Evolutionary conservation across 2,888 invertebrate species (phyloP).

Genomic region (Sericinus montela): DNA sequence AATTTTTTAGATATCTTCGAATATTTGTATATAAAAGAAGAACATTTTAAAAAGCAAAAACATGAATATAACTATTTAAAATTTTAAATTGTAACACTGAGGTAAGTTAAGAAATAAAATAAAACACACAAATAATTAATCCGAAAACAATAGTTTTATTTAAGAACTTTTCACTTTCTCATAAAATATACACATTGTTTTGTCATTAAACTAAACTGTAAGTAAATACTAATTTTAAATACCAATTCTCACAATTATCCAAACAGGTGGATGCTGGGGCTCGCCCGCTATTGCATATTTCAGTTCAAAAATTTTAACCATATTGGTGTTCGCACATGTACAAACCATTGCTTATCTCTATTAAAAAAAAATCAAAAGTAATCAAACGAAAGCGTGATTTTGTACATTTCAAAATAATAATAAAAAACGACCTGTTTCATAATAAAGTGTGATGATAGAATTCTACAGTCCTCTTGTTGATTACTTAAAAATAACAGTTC

Average conservation of each 20-base stretch:
- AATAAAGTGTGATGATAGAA: slow-evolving; percentile 75
- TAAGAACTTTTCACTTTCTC: slow-evolving; percentile 79
- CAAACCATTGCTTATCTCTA: slow-evolving; percentile 71
- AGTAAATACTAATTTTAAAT: slow-evolving; percentile 80
- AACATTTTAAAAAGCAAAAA: no score
- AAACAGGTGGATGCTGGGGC: slow-evolving; percentile 49
- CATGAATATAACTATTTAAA: no score
- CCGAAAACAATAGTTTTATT: slow-evolving; percentile 80
- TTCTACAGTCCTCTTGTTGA: slow-evolving; percentile 70
- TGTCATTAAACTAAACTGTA: slow-evolving; percentile 79
- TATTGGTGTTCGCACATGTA: slow-evolving; percentile 59
- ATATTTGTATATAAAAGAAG: no score
- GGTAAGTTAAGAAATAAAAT: slow-evolving; percentile 37
- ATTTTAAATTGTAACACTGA: no score
- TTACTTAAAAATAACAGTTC: slow-evolving; percentile 72
- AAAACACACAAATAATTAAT: slow-evolving; percentile 73
- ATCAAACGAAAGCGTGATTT: slow-evolving; percentile 75
- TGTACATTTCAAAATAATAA: slow-evolving; percentile 72
- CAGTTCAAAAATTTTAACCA: slow-evolving; percentile 27
- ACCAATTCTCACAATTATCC: slow-evolving; percentile 50
- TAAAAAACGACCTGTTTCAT: slow-evolving; percentile 55
- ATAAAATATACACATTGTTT: slow-evolving; percentile 80
- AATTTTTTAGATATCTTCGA: no score
- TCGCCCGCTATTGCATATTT: slow-evolving; percentile 49
- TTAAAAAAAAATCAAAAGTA: slow-evolving; percentile 65